Conservation (phyloP, 2,888 invertebrate species). For the Diaphora mendica region DNA sequence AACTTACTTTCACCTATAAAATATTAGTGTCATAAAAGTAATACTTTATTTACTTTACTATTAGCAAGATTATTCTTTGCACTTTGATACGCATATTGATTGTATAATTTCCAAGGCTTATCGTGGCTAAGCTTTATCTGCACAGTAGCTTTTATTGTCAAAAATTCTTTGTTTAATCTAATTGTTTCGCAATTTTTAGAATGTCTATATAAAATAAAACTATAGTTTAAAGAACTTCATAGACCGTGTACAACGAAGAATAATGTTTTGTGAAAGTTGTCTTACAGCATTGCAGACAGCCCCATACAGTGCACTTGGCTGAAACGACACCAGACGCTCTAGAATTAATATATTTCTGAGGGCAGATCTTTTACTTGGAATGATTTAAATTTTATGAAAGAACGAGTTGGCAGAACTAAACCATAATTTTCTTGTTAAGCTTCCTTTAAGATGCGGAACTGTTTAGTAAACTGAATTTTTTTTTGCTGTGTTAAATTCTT, state of each 20-base stretch:
- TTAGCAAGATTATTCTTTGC: too few species aligned
- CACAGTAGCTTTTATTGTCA: too few species aligned
- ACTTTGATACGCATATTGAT: too few species aligned
- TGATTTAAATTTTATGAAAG: slow-evolving; percentile 40
- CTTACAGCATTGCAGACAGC: slow-evolving; percentile 39
- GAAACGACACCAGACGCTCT: slow-evolving; percentile 27
- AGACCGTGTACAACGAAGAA: slow-evolving; percentile 46
- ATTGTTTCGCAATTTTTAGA: not conserved
- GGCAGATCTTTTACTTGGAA: slow-evolving; percentile 29
- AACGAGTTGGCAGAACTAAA: slow-evolving; percentile 15
- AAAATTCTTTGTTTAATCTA: too few species aligned
- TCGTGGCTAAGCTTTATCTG: too few species aligned
- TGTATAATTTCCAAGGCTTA: too few species aligned
- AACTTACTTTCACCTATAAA: too few species aligned
- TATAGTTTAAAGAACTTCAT: slow-evolving; percentile 45
- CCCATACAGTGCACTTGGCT: slow-evolving; percentile 35
- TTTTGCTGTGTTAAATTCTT: not conserved
- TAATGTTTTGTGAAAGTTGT: slow-evolving; percentile 48
- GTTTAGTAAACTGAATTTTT: not conserved
- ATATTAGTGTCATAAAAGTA: too few species aligned
- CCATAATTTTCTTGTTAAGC: slow-evolving; percentile 1
- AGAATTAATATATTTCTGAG: slow-evolving; percentile 45
- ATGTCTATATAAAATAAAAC: too few species aligned
- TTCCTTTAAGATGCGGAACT: not conserved
- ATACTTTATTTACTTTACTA: too few species aligned